phyloP scores from a whole-genome alignment of 2,888 invertebrate genomes.

The Spilosoma lubricipeda region DNA sequence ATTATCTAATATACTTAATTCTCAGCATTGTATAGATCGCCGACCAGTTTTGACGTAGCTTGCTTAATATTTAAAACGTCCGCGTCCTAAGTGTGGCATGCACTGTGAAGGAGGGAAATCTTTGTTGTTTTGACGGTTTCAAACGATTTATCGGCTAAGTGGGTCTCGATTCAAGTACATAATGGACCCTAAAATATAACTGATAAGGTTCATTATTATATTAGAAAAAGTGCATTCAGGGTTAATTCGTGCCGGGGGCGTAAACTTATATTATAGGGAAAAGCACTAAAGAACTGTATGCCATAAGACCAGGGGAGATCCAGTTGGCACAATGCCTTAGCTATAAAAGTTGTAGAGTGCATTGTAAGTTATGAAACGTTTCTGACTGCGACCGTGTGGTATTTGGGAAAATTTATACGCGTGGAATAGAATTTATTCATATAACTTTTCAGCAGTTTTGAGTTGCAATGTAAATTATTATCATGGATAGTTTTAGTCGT shows the following conservation, averaged over 20 bases:
- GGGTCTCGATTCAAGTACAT: too few species aligned
- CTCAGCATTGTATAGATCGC: too few species aligned
- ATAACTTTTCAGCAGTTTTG: conserved; percentile 4
- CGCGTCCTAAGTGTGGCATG: too few species aligned
- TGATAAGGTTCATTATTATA: background rate
- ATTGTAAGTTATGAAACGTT: conserved; percentile 38
- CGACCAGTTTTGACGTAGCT: too few species aligned
- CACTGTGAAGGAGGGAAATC: too few species aligned
- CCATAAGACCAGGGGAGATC: conserved; percentile 30
- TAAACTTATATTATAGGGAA: background rate
- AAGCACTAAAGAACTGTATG: conserved; percentile 30
- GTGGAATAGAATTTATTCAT: conserved; percentile 19
- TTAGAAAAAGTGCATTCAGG: background rate
- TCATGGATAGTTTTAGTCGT: too few species aligned
- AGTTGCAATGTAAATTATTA: background rate
- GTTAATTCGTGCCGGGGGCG: background rate
- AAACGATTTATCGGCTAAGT: too few species aligned
- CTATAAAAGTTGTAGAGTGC: conserved; percentile 19
- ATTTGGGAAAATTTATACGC: conserved; percentile 43
- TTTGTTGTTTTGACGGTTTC: too few species aligned
- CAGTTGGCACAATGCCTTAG: conserved; percentile 47
- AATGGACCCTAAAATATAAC: background rate
- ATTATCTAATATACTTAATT: too few species aligned
- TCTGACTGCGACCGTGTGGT: conserved; percentile 29
- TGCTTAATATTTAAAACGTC: too few species aligned